phyloP scores from a whole-genome alignment of 1,140 invertebrate genomes.

The Pseudomyrmex concolor region DNA sequence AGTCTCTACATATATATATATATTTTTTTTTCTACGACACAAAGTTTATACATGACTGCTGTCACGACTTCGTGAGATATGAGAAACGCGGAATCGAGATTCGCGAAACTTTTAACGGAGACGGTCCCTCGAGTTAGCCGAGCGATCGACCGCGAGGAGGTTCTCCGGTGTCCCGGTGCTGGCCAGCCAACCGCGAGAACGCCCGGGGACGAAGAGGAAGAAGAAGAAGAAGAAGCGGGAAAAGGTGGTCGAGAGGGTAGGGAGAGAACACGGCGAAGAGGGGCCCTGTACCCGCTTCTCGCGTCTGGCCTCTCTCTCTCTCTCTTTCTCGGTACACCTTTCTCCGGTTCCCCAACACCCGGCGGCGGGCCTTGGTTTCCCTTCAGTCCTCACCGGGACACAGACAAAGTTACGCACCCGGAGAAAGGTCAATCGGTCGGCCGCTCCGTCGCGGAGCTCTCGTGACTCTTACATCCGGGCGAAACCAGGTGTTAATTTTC shows the following conservation, averaged over 20 bases:
- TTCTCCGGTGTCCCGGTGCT: constrained; percentile 21
- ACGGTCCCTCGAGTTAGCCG: constrained; percentile 1
- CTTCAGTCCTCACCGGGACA: constrained; percentile 83
- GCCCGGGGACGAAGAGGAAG: constrained; percentile 8
- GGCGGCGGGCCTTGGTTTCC: constrained; percentile 72
- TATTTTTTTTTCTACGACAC: too few species aligned
- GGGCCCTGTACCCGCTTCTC: constrained; percentile 66
- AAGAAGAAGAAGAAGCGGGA: constrained; percentile 47
- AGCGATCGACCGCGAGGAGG: not conserved
- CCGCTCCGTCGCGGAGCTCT: constrained; percentile 62
- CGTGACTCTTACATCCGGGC: constrained; percentile 35
- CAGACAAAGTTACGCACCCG: constrained; percentile 82
- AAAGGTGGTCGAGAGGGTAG: constrained; percentile 63
- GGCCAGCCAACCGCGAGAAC: constrained; percentile 36
- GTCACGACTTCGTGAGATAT: not conserved
- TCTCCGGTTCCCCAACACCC: constrained; percentile 80
- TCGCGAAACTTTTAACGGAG: constrained; percentile 1
- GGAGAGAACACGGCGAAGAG: constrained; percentile 70
- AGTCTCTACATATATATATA: too few species aligned
- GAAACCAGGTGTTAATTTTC: constrained; percentile 54
- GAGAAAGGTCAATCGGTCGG: constrained; percentile 79
- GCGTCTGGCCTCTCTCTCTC: constrained; percentile 69
- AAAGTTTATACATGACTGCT: too few species aligned
- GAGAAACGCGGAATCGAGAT: not conserved
- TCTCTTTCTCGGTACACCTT: constrained; percentile 81